phyloP scores from a whole-genome alignment of 2,797 vertebrate species.

The Typhlichthys subterraneus region DNA sequence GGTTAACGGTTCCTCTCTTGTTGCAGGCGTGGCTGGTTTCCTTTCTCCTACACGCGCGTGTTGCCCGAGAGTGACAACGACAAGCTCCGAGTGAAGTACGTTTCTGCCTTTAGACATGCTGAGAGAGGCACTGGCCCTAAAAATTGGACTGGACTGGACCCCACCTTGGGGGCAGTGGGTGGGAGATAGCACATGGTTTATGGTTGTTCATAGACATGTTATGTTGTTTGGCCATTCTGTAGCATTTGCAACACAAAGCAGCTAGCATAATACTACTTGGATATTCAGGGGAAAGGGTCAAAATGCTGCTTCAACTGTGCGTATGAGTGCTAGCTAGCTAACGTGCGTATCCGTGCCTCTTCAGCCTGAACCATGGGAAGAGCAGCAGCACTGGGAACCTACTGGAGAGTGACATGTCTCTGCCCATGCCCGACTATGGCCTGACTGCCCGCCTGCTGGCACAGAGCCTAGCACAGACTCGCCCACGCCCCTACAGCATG shows the following conservation, averaged over 20 bases:
- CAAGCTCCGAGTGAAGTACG: slow-evolving; percentile 89
- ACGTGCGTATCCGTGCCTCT: slow-evolving; percentile 20
- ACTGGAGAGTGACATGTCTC: slow-evolving; percentile 89
- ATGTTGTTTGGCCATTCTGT: too few species aligned
- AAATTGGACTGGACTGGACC: too few species aligned
- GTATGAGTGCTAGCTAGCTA: slow-evolving; percentile 1
- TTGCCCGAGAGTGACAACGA: slow-evolving; percentile 86
- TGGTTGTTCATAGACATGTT: too few species aligned
- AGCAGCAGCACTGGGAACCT: slow-evolving; percentile 98
- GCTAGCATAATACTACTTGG: too few species aligned
- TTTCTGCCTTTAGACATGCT: background rate
- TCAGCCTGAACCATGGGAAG: slow-evolving; percentile 92
- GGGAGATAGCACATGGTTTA: too few species aligned
- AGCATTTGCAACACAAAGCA: too few species aligned
- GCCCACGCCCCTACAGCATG: slow-evolving; percentile 96
- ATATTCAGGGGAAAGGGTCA: background rate
- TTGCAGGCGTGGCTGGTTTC: slow-evolving; percentile 96
- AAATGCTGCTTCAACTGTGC: background rate
- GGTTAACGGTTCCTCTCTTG: too few species aligned
- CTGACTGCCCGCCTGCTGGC: slow-evolving; percentile 87
- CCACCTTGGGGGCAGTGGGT: too few species aligned
- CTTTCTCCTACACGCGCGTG: slow-evolving; percentile 96
- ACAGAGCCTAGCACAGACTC: slow-evolving; percentile 86
- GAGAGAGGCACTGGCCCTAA: too few species aligned
- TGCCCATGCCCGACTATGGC: slow-evolving; percentile 93